These are phyloP conservation scores for Magallana angulata DNA, from an alignment of 1,140 invertebrate genomes.

Conservation along the genomic window DNA sequence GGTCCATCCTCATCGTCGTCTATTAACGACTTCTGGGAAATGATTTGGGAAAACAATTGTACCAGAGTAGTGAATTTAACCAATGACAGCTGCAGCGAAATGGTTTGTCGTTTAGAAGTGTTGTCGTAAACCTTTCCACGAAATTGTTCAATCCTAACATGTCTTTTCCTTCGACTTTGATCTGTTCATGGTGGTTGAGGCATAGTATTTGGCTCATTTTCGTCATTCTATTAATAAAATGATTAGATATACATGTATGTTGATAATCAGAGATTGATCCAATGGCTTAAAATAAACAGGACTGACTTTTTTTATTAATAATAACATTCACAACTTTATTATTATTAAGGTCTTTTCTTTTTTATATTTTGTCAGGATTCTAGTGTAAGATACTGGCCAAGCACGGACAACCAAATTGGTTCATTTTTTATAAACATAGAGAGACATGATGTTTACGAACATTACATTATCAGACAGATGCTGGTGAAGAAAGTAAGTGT, in stretches of 20 bases:
- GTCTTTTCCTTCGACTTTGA: too few relatives aligned
- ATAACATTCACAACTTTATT: too few relatives aligned
- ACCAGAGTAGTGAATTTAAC: slow-evolving; percentile 27
- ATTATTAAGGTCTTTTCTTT: too few relatives aligned
- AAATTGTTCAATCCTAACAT: too few relatives aligned
- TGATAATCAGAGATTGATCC: too few relatives aligned
- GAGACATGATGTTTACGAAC: neutral
- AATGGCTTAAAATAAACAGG: too few relatives aligned
- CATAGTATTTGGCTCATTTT: too few relatives aligned
- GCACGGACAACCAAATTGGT: neutral
- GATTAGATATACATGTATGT: too few relatives aligned
- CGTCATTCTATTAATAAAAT: too few relatives aligned
- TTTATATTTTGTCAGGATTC: neutral
- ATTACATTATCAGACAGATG: neutral
- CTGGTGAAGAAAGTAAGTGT: neutral
- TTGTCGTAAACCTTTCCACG: too few relatives aligned
- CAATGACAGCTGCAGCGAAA: neutral
- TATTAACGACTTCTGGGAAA: slow-evolving; percentile 9
- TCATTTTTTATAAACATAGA: neutral
- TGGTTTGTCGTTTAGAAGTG: neutral
- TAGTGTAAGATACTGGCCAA: slow-evolving; percentile 22
- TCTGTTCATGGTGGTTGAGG: too few relatives aligned
- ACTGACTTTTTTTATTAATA: too few relatives aligned
- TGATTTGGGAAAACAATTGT: slow-evolving; percentile 31
- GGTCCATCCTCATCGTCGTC: neutral